Conservation (phyloP, 2,797 vertebrate genomes). For the Cirrhinus molitorella region DNA sequence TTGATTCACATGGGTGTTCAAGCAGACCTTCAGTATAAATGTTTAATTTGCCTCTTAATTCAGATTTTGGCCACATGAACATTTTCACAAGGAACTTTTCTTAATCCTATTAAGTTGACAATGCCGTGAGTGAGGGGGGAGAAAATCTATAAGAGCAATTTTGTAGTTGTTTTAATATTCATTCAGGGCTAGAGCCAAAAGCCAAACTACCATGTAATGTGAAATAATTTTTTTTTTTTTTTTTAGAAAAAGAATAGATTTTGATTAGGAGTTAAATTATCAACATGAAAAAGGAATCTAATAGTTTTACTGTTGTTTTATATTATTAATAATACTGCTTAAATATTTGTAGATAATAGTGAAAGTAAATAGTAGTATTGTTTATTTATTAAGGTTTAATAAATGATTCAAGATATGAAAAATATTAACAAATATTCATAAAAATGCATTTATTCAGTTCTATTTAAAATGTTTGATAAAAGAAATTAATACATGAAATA, state of each 20-base stretch:
- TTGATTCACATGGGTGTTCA: conserved; percentile 78
- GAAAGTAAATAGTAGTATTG: background rate
- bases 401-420: background rate
- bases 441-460: background rate
- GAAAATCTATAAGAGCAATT: background rate
- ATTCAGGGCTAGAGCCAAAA: background rate
- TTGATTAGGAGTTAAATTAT: no score
- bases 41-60: conserved; percentile 67
- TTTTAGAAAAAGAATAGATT: no score
- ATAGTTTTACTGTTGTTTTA: background rate
- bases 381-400: background rate
- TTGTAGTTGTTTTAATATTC: background rate
- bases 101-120: conserved; percentile 14
- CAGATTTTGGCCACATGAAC: conserved; percentile 57
- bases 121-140: no score
- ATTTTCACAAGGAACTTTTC: conserved; percentile 36
- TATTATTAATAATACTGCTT: background rate
- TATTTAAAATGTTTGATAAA: background rate
- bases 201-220: background rate
- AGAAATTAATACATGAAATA: no score
- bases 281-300: background rate
- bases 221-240: background rate
- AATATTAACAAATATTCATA: background rate
- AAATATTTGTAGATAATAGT: background rate
- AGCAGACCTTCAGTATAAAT: conserved; percentile 66